phyloP scores from a whole-genome alignment of 2,113 vertebrate species.

The Silurus meridionalis region DNA sequence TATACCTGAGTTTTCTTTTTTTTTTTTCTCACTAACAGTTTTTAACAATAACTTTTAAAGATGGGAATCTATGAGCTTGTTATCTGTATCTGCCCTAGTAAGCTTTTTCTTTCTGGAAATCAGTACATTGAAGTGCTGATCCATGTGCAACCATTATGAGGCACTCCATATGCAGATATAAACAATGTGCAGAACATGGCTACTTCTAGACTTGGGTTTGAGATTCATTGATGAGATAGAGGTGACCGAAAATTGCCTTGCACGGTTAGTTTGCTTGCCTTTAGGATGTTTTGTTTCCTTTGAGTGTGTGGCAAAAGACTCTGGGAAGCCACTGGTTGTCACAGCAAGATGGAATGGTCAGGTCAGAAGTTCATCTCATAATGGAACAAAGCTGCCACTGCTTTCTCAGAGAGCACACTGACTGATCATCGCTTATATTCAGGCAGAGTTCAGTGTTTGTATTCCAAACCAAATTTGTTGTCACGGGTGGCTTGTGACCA shows the following conservation, averaged over 20 bases:
- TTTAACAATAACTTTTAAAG: neutral
- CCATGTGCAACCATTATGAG: neutral
- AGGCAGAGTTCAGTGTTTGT: neutral
- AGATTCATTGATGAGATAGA: neutral
- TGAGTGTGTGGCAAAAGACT: constrained; percentile 61
- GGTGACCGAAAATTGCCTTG: constrained; percentile 25
- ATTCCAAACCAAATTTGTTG: neutral
- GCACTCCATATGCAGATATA: neutral
- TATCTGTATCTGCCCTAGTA: neutral
- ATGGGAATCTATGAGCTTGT: neutral
- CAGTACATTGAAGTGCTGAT: neutral
- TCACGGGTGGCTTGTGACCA: neutral
- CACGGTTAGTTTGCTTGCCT: constrained; percentile 56
- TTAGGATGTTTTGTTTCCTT: constrained; percentile 65
- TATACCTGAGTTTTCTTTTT: too few species aligned
- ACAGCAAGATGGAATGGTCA: neutral
- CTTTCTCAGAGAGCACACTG: neutral
- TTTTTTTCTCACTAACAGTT: neutral
- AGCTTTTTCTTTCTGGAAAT: neutral
- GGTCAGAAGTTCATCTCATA: constrained; percentile 46
- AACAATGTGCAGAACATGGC: neutral
- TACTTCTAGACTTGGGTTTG: neutral
- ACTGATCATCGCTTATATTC: neutral
- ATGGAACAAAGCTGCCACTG: constrained; percentile 13
- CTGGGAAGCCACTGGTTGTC: constrained; percentile 50